phyloP scores from a whole-genome alignment of 2,113 vertebrate genomes.

The Antechinus stuartii region DNA sequence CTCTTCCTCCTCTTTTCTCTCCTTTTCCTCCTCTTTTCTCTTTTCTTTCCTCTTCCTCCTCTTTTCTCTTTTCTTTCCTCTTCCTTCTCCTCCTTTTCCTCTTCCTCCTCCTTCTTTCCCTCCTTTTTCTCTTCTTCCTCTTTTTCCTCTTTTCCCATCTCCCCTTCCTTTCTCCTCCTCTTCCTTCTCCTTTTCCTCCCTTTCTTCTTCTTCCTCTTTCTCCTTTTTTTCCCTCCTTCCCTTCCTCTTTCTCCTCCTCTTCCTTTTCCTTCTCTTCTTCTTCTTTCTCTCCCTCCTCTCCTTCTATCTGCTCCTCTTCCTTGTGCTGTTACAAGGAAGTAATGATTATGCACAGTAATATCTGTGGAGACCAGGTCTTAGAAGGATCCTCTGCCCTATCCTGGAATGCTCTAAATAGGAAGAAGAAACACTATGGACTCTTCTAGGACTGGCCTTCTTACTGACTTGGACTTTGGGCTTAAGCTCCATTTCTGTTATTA shows the following conservation, averaged over 20 bases:
- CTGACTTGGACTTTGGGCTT: background rate
- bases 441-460: background rate
- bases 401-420: background rate
- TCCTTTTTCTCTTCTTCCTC: too few relatives aligned
- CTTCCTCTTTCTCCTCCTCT: too few relatives aligned
- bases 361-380: background rate
- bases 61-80: too few relatives aligned
- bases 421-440: background rate
- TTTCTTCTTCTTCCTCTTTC: too few relatives aligned
- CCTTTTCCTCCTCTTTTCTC: background rate
- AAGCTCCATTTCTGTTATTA: background rate
- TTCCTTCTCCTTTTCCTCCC: background rate
- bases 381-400: background rate
- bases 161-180: too few relatives aligned
- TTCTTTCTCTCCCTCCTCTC: too few relatives aligned
- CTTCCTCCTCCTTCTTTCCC: background rate
- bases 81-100: too few relatives aligned
- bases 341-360: background rate
- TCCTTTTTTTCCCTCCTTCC: rapidly evolving
- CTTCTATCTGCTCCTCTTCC: background rate
- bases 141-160: too few relatives aligned
- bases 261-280: too few relatives aligned
- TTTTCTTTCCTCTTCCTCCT: background rate
- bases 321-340: background rate
- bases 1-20: too few relatives aligned